Conservation (phyloP, 2,113 vertebrate species). For the Bubo scandiacus region DNA sequence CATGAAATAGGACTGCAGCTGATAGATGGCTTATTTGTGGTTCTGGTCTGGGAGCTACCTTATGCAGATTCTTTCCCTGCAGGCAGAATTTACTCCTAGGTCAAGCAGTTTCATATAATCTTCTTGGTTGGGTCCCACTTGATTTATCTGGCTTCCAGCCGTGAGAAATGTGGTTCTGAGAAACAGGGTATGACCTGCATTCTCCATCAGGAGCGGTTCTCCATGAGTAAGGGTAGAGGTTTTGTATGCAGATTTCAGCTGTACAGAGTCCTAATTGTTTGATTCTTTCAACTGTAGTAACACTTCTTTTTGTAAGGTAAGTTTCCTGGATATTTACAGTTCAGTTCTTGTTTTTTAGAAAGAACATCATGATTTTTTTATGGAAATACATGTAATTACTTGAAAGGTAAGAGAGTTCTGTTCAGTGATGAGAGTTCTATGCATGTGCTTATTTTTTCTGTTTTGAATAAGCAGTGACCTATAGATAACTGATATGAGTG, state of each 20-base stretch:
- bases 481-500: not conserved
- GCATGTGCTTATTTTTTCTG: not conserved
- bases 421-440: not conserved
- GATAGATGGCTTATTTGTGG: not conserved
- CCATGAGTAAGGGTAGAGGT: not conserved
- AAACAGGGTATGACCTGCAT: not conserved
- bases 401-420: not conserved
- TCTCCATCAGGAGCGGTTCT: not conserved
- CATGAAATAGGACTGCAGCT: not conserved
- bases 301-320: not conserved
- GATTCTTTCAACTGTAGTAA: not conserved
- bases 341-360: not conserved
- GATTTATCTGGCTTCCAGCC: not conserved
- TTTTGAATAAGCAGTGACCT: not conserved
- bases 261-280: not conserved
- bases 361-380: not conserved
- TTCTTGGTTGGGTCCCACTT: not conserved
- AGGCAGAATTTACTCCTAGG: not conserved
- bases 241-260: not conserved
- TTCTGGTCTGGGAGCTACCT: not conserved
- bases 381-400: not conserved
- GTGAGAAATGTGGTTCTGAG: not conserved
- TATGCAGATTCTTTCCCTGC: not conserved
- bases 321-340: not conserved
- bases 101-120: not conserved